These are phyloP conservation scores for Falco columbarius DNA, from an alignment of 2,797 vertebrate genomes.

Conservation along the genomic window DNA sequence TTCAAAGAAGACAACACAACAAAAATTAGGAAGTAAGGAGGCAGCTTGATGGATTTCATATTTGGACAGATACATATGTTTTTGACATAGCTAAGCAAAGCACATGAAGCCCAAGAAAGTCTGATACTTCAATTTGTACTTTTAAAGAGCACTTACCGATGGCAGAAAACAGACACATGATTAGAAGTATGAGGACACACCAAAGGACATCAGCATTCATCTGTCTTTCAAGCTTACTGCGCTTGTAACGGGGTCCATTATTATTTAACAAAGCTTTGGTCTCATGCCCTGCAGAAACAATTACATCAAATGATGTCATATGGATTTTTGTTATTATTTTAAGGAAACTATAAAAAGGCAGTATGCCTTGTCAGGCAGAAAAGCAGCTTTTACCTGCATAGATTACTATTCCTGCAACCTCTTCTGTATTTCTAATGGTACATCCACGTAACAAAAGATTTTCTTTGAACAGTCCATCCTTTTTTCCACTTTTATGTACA, in stretches of 20 bases:
- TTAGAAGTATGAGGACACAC: slow-evolving; percentile 94
- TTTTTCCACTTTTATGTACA: slow-evolving; percentile 81
- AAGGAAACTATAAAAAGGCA: background rate
- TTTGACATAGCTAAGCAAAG: background rate
- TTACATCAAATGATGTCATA: background rate
- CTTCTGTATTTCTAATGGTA: slow-evolving; percentile 95
- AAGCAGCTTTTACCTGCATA: slow-evolving; percentile 86
- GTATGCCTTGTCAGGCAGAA: background rate
- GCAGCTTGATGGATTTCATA: background rate
- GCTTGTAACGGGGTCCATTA: slow-evolving; percentile 96
- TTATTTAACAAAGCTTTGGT: slow-evolving; percentile 98
- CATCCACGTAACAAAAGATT: slow-evolving; percentile 95
- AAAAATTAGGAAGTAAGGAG: background rate
- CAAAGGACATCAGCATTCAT: slow-evolving; percentile 97
- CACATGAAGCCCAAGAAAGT: background rate
- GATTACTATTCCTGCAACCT: slow-evolving; percentile 93
- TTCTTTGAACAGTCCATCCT: slow-evolving; percentile 92
- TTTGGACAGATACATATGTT: background rate
- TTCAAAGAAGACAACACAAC: background rate
- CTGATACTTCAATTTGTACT: background rate
- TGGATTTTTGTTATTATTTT: background rate
- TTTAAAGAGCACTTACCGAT: slow-evolving; percentile 82
- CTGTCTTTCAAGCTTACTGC: slow-evolving; percentile 94
- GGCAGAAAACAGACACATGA: slow-evolving; percentile 94
- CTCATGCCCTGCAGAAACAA: slow-evolving; percentile 87